Base-by-base conservation (phyloP, 1,140 invertebrate species). In the Ptiloglossa arizonensis region DNA sequence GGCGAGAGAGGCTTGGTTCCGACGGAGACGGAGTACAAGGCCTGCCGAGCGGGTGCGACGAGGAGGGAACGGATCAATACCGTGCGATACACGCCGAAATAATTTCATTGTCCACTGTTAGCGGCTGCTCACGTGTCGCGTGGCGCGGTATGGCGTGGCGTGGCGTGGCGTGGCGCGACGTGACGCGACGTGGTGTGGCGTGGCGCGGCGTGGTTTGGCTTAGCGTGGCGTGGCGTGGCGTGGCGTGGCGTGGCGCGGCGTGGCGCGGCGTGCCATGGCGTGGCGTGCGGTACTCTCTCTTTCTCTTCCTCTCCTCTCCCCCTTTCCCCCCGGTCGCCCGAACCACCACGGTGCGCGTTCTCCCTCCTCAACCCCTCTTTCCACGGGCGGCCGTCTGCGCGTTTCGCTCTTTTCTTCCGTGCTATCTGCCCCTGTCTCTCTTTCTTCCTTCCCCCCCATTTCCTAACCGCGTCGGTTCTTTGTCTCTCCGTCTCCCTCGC, bases 81-180 rank as follows among this genome's bases (percentile, higher is more conserved):
- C 73, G 79, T 82, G 82, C 86, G 81, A 88, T 88, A 88, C 83
- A 87, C 84, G 88, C 86, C 80, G 71, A 89, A 89, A 87, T 90
- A 89, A 90, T 90, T 90, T 88, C 87, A 90, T 90, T 90, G 89
- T 90, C 87, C 87, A 88, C 85, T 89, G 85, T 89, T 88, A 85
- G 83, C 85, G 80, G 84, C 76, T 78, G 82, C 77, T 89, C 87
- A 88, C 87, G 86, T 89, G 88, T 87, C 87, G 87, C 82, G 82
- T 86, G 81, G 86, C 83, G 63, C 85, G 81, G 83, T 81, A 66
- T 85, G 80, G 79, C 70, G 46, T 82, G 79, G 79, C 86, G 63
- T 81, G 80, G 87, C 80, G 79, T 86, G 81, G 85, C 82, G 64
- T 83, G 81, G 85, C 85, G n/a, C n/a, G n/a, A n/a, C n/a, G n/a